Evolutionary conservation across 2,797 vertebrate genomes (phyloP).

Genomic region (Sebastes elongatus): DNA sequence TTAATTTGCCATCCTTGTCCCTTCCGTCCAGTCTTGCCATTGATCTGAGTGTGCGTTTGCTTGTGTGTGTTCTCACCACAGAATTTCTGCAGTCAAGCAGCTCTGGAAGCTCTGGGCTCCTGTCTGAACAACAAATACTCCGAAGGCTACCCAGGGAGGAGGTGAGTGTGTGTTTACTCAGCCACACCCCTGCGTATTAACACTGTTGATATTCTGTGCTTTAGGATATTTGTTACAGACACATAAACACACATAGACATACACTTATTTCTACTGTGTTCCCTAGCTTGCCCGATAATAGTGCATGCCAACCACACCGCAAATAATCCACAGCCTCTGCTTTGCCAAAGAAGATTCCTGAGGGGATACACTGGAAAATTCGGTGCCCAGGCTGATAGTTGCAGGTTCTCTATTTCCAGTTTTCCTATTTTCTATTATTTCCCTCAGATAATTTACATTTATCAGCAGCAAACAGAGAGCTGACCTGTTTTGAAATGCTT

Average conservation of each 20-base stretch:
- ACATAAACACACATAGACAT: neutral
- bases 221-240: constrained; percentile 39
- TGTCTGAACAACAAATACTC: constrained; percentile 99
- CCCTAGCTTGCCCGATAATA: neutral
- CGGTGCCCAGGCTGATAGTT: constrained; percentile 20
- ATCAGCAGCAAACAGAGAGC: constrained; percentile 40
- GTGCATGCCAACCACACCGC: constrained; percentile 29
- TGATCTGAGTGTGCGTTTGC: constrained; percentile 51
- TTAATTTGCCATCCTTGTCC: constrained; percentile 75
- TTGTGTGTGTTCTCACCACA: constrained; percentile 62
- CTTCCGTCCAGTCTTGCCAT: constrained; percentile 60
- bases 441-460: constrained; percentile 44
- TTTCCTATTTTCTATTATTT: constrained; percentile 38
- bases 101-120: constrained; percentile 93
- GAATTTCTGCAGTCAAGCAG: constrained; percentile 97
- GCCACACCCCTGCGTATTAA: constrained; percentile 42
- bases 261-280: constrained; percentile 17
- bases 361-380: constrained; percentile 41
- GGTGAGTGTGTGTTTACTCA: constrained; percentile 78
- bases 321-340: constrained; percentile 38
- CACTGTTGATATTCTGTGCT: constrained; percentile 39
- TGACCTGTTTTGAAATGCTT: constrained; percentile 36
- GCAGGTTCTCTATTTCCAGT: constrained; percentile 28
- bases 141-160: constrained; percentile 94
- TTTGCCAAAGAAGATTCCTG: constrained; percentile 26